Percentiles rank a stretch among this genome's conserved stretches.
Conservation (phyloP, 2,113 vertebrate genomes). For the Galbula dea region DNA sequence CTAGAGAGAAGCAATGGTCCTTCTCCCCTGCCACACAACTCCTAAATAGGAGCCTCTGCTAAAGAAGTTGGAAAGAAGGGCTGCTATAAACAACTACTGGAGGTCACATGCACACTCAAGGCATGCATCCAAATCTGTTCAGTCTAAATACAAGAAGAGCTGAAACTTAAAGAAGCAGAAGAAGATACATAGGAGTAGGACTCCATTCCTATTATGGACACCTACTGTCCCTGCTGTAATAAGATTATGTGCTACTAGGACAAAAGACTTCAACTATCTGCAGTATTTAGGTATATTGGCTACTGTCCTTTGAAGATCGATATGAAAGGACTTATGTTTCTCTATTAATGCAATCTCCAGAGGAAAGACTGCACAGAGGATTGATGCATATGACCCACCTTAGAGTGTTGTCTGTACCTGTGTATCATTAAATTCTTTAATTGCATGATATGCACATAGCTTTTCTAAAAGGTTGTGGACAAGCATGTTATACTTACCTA, state of each 20-base stretch:
- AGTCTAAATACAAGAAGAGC: background rate
- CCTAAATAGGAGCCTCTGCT: background rate
- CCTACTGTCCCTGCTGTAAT: background rate
- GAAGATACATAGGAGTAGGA: background rate
- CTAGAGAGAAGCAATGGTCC: background rate
- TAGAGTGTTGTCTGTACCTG: background rate
- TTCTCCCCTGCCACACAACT: background rate
- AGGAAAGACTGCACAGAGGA: background rate
- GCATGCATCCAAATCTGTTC: background rate
- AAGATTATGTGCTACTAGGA: background rate
- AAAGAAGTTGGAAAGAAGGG: background rate
- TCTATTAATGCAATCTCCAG: background rate
- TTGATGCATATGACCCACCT: background rate
- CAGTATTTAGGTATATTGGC: background rate
- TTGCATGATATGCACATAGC: background rate
- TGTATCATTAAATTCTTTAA: background rate
- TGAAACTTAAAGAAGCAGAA: background rate
- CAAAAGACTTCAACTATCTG: background rate
- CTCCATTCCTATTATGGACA: fast-evolving
- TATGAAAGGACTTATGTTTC: background rate
- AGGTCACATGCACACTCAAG: background rate
- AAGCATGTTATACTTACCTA: background rate
- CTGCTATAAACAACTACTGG: background rate
- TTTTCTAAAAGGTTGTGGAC: background rate
- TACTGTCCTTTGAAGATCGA: background rate